phyloP scores from a whole-genome alignment of 1,140 invertebrate genomes.

The Philaenus spumarius region DNA sequence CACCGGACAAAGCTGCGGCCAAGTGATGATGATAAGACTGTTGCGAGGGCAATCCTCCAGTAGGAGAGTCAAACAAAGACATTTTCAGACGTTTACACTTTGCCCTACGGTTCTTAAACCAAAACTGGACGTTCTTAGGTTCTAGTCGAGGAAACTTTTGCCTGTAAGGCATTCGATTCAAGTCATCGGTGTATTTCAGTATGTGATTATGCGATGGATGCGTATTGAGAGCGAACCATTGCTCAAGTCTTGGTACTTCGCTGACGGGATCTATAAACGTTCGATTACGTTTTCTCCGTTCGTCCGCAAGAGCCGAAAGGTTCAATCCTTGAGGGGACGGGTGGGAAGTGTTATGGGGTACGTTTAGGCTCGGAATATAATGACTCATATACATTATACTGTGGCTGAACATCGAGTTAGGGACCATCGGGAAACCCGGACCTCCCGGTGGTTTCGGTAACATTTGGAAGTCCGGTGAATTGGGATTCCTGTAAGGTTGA shows the following conservation, averaged over 20 bases:
- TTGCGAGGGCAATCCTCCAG: slow-evolving; percentile 17
- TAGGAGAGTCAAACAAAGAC: slow-evolving; percentile 56
- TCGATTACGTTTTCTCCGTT: slow-evolving; percentile 86
- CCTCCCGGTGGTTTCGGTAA: slow-evolving; percentile 33
- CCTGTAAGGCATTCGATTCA: slow-evolving; percentile 90
- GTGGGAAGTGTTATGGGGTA: slow-evolving; percentile 39
- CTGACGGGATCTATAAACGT: slow-evolving; percentile 99
- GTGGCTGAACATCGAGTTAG: slow-evolving; percentile 76
- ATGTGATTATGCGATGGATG: slow-evolving; percentile 96
- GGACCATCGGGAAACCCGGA: slow-evolving; percentile 67
- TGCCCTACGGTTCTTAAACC: slow-evolving; percentile 93
- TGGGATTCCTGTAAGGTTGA: slow-evolving; percentile 27
- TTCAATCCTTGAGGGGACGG: slow-evolving; percentile 33
- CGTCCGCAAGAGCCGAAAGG: slow-evolving; percentile 50
- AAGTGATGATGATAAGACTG: slow-evolving; percentile 27
- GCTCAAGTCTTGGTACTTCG: slow-evolving; percentile 92
- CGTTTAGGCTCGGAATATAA: slow-evolving; percentile 59
- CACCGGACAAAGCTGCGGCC: slow-evolving; percentile 18
- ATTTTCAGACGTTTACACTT: slow-evolving; percentile 92
- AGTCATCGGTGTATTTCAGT: slow-evolving; percentile 91
- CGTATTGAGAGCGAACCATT: slow-evolving; percentile 96
- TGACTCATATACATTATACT: slow-evolving; percentile 89
- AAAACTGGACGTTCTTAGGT: slow-evolving; percentile 97
- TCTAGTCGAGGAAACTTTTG: slow-evolving; percentile 95
- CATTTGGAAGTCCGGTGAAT: slow-evolving; percentile 38